Conservation (phyloP, 2,888 invertebrate genomes). For the Eristalinus sepulchralis region DNA sequence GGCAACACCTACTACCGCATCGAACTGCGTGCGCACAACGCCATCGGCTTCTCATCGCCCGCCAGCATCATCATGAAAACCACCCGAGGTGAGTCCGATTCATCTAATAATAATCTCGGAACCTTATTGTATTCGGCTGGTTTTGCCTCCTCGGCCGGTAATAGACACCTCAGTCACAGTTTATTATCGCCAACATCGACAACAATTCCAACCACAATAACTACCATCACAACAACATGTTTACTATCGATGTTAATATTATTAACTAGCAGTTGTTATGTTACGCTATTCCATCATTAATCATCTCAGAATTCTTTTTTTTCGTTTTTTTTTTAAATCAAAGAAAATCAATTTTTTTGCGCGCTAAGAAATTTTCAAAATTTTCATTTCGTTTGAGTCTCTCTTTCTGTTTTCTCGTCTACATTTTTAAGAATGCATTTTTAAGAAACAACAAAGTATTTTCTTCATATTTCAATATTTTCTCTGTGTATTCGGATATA, state of each 20-base stretch:
- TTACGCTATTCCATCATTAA: conserved; percentile 72
- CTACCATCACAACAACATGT: conserved; percentile 77
- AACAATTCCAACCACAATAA: conserved; percentile 74
- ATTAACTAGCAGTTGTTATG: conserved; percentile 67
- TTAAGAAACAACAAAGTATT: neutral
- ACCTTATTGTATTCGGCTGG: conserved; percentile 81
- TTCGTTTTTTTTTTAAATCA: neutral
- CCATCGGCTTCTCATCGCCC: conserved; percentile 90
- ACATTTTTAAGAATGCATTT: neutral
- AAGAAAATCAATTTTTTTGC: conserved; percentile 19
- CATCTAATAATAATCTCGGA: conserved; percentile 81
- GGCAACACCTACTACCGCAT: conserved; percentile 92
- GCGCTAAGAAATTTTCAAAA: conserved; percentile 27
- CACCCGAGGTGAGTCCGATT: conserved; percentile 90
- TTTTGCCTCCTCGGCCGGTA: conserved; percentile 79
- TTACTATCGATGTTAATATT: conserved; percentile 78
- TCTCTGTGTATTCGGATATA: conserved; percentile 15
- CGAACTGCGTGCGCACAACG: conserved; percentile 92
- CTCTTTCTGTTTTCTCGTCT: neutral
- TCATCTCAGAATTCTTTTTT: conserved; percentile 31
- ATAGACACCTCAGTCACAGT: conserved; percentile 75
- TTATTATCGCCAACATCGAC: conserved; percentile 73
- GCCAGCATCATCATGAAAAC: conserved; percentile 91
- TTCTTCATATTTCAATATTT: conserved; percentile 5
- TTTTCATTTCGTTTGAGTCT: conserved; percentile 42